phyloP scores from a whole-genome alignment of 2,888 invertebrate genomes.

The Elaeidobius kamerunicus region DNA sequence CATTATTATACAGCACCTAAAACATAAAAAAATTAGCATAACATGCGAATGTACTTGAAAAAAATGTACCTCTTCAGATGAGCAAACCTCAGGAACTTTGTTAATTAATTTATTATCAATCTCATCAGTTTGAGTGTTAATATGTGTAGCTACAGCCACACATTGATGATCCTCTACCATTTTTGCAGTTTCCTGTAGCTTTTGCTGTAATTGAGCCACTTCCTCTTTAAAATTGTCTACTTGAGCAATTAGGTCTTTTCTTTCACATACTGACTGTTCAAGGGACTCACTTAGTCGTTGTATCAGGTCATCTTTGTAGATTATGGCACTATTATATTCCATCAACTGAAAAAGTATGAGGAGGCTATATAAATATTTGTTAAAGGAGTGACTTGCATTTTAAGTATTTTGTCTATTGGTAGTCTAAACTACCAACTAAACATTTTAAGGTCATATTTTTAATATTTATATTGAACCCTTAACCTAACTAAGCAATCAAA shows the following conservation, averaged over 20 bases:
- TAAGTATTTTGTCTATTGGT: too few species aligned
- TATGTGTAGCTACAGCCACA: constrained; percentile 8
- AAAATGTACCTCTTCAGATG: constrained; percentile 7
- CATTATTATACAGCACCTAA: constrained; percentile 4
- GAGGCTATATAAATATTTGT: too few species aligned
- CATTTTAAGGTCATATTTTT: too few species aligned
- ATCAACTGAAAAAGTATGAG: constrained; percentile 54
- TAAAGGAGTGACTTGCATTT: too few species aligned
- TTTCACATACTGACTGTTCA: constrained; percentile 61
- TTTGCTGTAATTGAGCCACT: constrained; percentile 53
- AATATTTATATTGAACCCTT: too few species aligned
- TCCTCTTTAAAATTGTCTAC: constrained; percentile 61
- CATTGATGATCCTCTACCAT: constrained; percentile 45
- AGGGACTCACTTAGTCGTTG: constrained; percentile 69
- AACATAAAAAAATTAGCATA: constrained; percentile 6
- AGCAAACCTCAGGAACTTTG: constrained; percentile 7
- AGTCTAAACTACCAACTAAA: too few species aligned
- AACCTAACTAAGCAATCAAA: too few species aligned
- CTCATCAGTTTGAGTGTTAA: too few species aligned
- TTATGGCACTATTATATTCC: constrained; percentile 69
- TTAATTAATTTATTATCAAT: constrained; percentile 3
- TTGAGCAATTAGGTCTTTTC: constrained; percentile 60
- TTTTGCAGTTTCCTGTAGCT: constrained; percentile 51
- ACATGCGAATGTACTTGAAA: not conserved
- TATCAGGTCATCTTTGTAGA: constrained; percentile 67